Evolutionary conservation across 2,888 invertebrate species (phyloP), one percentile per base, ranked within the genome.

Genomic region (Pachydiplax longipennis): DNA sequence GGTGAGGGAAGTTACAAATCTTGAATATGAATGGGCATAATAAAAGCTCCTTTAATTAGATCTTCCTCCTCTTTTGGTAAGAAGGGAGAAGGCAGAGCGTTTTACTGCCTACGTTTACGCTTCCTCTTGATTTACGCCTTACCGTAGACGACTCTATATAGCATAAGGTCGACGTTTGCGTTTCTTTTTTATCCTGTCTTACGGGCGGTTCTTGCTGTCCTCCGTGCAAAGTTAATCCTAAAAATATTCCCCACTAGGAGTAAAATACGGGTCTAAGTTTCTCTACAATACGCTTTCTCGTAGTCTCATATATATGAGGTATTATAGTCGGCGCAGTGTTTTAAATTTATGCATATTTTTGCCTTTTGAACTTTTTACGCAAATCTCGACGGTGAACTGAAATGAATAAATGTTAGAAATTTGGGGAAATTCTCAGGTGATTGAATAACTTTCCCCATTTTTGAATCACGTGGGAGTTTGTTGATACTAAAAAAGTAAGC

Each of bases 11-110:
- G 87, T 65, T 61, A 87, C 87, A 87, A 87, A 87, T 87, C 87
- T 37, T 61, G 87, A 87, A 87, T 87, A 87, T 87, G 87, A 87
- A 87, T 87, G 87, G 87, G 87, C 87, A 87, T 87, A 87, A 87
- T 87, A 87, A 87, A 87, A 87, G 87, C 87, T 61, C 61, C 87
- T 87, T 87, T 87, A 87, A 87, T 87, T 87, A 87, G 87, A 87
- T 87, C 83, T 58, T 35, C 58, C 83, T 58, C 37, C n/a, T 40
- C 61, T 37, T 61, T 58, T n/a, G 87, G 87, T n/a, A 61, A 61
- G 87, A n/a, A 87, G 37, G 87, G 87, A 87, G 87, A 58, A 83
- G 53, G 83, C 31, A 44, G 53, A 31, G 58, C 53, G 61, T 87
- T 87, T 87, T 87, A 87, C 61, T 87, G 87, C 65, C 22, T 31